Evolutionary conservation across 2,888 invertebrate genomes (phyloP), one percentile per base, ranked within the genome.

Genomic region (Dicyrtomina minuta): DNA sequence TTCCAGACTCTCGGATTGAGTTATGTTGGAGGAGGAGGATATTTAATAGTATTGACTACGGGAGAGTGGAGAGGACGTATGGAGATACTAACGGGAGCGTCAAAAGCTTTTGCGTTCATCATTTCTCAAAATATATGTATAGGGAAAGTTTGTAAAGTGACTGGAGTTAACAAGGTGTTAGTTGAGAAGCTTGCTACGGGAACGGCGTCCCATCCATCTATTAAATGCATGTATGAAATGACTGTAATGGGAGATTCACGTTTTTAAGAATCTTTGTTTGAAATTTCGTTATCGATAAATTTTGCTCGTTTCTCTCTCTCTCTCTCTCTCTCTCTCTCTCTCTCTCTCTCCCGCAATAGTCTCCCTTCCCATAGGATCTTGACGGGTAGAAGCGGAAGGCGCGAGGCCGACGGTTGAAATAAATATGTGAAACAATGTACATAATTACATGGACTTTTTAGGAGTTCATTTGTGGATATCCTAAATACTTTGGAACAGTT

Each of bases 281-380:
- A 62, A 62, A 62, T 62, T 62, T 49, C n/a, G 17, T 15, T 27
- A 62, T 62, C 62, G 39, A 62, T 62, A 62, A 49, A 62, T 62
- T n/a, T 62, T 51, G 17, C 62, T 62, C 62, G 39, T 62, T 51
- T 62, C 22, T 33, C 41, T 59, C 41, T 20, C 33, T 17, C 41
- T 41, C 17, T 46, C 49, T 22, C 24, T 20, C 20, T 55, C 55
- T 22, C 20, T 22, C 15, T 55, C 55, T 55, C 5, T 5, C 6
- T 46, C 15, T 20, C 22, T 55, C 55, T 55, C 6, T 43, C 43
- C 43, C 43, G 10, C 43, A 27, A 8, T 46, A 27, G 13, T 26
- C 26, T 33, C 15, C 26, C 56, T 39, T 61, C 17, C 17, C 61
- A 27, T 33, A 20, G 17, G 24, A 43, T 44, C 51, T 27, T 62